Percentiles rank a stretch among this genome's conserved stretches.
Conservation (phyloP, 2,888 invertebrate species). For the Caenorhabditis sp. region DNA sequence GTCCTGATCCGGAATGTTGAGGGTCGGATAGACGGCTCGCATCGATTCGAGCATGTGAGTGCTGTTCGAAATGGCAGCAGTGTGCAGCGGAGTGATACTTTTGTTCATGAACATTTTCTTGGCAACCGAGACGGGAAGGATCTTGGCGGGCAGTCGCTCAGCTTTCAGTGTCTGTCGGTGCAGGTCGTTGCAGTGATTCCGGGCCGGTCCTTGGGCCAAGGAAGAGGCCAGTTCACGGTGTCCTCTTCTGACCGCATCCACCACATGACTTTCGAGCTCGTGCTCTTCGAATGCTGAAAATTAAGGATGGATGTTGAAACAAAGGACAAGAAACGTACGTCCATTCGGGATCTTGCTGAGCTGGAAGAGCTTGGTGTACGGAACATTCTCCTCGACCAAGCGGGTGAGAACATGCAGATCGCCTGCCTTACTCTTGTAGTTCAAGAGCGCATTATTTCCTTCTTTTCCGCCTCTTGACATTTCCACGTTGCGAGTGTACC, state of each 20-base stretch:
- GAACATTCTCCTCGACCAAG: slow-evolving; percentile 28
- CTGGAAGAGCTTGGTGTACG: slow-evolving; percentile 45
- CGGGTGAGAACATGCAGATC: neutral
- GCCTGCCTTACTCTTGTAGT: slow-evolving; percentile 34
- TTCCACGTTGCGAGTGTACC: slow-evolving; percentile 79
- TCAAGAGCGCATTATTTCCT: slow-evolving; percentile 82
- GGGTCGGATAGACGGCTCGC: slow-evolving; percentile 80
- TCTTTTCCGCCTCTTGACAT: slow-evolving; percentile 80
- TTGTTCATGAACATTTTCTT: slow-evolving; percentile 79
- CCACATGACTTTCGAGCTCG: slow-evolving; percentile 38
- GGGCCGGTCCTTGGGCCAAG: slow-evolving; percentile 49
- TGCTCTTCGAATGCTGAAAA: slow-evolving; percentile 40
- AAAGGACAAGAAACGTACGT: slow-evolving; percentile 28
- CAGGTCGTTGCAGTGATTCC: slow-evolving; percentile 79
- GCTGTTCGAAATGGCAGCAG: slow-evolving; percentile 82
- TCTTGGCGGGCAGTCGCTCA: slow-evolving; percentile 78
- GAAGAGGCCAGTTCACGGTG: slow-evolving; percentile 55
- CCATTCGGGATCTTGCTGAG: slow-evolving; percentile 33
- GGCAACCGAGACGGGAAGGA: slow-evolving; percentile 79
- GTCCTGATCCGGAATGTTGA: slow-evolving; percentile 80
- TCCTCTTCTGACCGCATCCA: slow-evolving; percentile 51
- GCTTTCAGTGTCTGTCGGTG: slow-evolving; percentile 78
- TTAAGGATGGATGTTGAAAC: neutral
- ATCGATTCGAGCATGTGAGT: slow-evolving; percentile 77
- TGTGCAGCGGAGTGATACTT: slow-evolving; percentile 82